Conservation (phyloP, 2,113 vertebrate species). For the Sclerurus mexicanus region DNA sequence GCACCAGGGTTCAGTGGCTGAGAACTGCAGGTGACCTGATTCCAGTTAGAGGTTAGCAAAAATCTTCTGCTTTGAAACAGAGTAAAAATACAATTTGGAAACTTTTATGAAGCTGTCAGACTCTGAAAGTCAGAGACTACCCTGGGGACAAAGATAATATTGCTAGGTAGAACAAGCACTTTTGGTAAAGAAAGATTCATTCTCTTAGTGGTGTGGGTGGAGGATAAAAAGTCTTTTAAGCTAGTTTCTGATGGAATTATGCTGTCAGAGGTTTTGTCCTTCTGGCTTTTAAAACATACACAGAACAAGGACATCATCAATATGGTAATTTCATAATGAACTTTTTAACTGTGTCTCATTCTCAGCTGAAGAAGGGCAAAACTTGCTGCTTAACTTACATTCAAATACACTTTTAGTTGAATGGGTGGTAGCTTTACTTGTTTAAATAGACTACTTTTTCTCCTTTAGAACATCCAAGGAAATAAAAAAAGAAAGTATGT, state of each 20-base stretch:
- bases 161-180: conserved; percentile 39
- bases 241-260: conserved; percentile 1
- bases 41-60: background rate
- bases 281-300: background rate
- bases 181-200: conserved; percentile 29
- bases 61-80: conserved; percentile 35
- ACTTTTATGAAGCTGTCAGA: conserved; percentile 61
- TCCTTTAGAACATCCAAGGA: background rate
- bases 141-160: conserved; percentile 58
- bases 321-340: conserved; percentile 8
- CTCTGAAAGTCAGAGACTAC: conserved; percentile 58
- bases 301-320: background rate
- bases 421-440: background rate
- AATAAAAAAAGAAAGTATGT: background rate
- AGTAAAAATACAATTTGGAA: conserved; percentile 33
- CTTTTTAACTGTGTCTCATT: background rate
- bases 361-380: background rate
- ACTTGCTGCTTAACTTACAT: background rate
- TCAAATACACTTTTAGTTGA: background rate
- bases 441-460: background rate
- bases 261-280: background rate
- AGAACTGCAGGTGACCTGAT: background rate
- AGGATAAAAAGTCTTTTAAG: conserved; percentile 19
- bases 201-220: conserved; percentile 25
- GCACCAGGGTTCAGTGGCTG: background rate